Evolutionary conservation across 2,888 invertebrate species (phyloP).

Genomic region (Callyntrura guangdongensis): DNA sequence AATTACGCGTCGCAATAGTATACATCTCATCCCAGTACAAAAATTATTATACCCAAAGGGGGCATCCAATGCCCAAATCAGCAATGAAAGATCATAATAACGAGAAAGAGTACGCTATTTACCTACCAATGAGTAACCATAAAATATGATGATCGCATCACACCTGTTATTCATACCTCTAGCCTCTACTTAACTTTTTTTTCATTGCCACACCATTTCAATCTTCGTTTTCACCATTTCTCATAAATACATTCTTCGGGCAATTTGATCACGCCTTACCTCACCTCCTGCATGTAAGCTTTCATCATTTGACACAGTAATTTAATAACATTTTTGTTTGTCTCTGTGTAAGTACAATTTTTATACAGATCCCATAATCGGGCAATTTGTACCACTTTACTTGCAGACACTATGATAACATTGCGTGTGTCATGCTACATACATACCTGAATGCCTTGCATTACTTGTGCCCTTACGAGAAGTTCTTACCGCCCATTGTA

Average conservation of each 20-base stretch:
- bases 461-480: neutral
- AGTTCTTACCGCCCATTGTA: neutral
- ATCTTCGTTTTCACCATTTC: neutral
- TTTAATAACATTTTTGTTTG: neutral
- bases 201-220: neutral
- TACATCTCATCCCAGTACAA: no score
- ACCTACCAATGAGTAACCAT: neutral
- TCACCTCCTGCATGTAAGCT: neutral
- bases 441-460: neutral
- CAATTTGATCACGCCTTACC: no score
- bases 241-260: neutral
- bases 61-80: no score
- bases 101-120: no score
- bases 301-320: neutral
- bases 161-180: neutral
- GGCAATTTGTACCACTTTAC: slow-evolving; percentile 46
- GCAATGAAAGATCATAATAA: no score
- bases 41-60: no score
- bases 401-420: slow-evolving; percentile 17
- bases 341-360: neutral
- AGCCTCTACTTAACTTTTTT: no score
- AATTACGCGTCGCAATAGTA: neutral
- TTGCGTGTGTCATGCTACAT: slow-evolving; percentile 30
- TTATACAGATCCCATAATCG: slow-evolving; percentile 21
- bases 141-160: neutral